Conservation (phyloP, 1,140 invertebrate genomes). For the Philotrypesis tridentata region DNA sequence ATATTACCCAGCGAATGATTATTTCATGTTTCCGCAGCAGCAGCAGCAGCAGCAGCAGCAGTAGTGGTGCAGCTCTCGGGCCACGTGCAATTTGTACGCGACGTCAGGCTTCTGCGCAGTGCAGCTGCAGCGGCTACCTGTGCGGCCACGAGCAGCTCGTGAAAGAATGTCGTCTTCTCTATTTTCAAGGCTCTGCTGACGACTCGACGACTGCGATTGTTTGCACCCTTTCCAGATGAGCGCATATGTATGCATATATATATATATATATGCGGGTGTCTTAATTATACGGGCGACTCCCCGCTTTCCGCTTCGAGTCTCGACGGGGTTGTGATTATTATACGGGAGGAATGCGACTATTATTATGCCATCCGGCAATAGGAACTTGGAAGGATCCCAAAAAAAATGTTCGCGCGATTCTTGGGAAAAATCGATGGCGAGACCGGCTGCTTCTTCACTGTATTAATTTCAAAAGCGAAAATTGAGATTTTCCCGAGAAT, state of each 20-base stretch:
- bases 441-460: no score
- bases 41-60: no score
- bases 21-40: slow-evolving; percentile 64
- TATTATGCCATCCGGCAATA: neutral
- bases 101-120: slow-evolving; percentile 52
- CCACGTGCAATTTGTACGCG: slow-evolving; percentile 40
- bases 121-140: slow-evolving; percentile 35
- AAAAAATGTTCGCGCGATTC: neutral
- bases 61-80: no score
- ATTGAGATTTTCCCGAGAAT: neutral
- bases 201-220: neutral
- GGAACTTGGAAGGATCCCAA: slow-evolving; percentile 31
- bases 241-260: no score
- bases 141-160: neutral
- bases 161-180: no score
- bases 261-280: no score
- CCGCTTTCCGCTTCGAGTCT: no score
- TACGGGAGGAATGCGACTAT: no score
- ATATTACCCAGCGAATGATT: slow-evolving; percentile 66
- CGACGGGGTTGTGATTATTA: no score
- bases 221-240: no score
- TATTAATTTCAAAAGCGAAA: no score
- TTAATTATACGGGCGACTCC: no score
- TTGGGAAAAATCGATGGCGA: neutral
- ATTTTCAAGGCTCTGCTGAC: neutral